Percentiles rank a stretch among this genome's conserved stretches.
These are phyloP conservation scores for Muscicapa adusta DNA, from an alignment of 2,113 vertebrate species.

Conservation along the genomic window DNA sequence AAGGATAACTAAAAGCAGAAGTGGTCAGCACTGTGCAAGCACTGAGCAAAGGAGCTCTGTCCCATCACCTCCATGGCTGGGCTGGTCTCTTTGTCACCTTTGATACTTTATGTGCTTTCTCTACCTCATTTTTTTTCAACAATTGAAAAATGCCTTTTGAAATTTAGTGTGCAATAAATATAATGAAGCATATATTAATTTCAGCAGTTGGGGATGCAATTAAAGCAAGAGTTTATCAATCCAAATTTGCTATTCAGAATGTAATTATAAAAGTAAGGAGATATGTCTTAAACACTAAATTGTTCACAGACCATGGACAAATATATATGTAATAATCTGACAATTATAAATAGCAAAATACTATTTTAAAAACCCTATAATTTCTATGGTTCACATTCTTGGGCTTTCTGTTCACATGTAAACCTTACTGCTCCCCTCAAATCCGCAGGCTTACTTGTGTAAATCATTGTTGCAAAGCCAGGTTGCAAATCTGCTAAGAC, in stretches of 20 bases:
- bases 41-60: background rate
- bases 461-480: background rate
- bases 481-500: background rate
- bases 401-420: background rate
- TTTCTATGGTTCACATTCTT: background rate
- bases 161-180: background rate
- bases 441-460: background rate
- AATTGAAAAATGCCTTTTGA: background rate
- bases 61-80: background rate
- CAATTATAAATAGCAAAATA: background rate
- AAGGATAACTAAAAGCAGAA: accelerated
- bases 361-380: accelerated
- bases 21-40: background rate
- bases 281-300: background rate
- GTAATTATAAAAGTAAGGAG: background rate
- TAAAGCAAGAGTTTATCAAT: background rate
- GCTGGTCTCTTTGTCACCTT: background rate
- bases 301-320: background rate
- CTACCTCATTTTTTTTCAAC: background rate
- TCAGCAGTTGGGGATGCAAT: background rate
- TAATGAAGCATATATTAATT: background rate
- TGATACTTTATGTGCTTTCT: background rate
- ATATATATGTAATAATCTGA: background rate
- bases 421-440: background rate
- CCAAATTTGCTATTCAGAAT: background rate